Evolutionary conservation across 2,113 vertebrate species (phyloP), one percentile per base, ranked within the genome.

Genomic region (Glareola pratincola): DNA sequence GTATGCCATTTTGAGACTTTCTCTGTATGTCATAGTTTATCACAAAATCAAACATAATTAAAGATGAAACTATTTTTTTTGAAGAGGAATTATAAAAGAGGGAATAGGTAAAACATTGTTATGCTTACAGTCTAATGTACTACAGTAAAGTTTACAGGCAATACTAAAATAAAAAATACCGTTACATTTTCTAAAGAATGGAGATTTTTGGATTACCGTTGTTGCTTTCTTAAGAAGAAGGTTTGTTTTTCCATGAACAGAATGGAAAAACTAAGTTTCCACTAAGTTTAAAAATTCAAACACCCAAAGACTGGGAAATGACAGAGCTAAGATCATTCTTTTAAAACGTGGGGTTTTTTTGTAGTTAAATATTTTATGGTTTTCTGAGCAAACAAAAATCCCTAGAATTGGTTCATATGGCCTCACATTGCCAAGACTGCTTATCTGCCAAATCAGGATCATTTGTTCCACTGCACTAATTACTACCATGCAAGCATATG

Each of bases 381-480:
- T 67, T 89, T 87, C 76, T 89, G 18, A 71, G 73, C 68, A 81
- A 96, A 91, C 37, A 92, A 71, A 91, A 81, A 81, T 67, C 68
- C 36, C 30, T 81, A 50, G 41, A 78, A 89, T 81, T 84, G 48
- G 22, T 94, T 96, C 36, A 67, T 47, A 89, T 29, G 24, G 41
- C 47, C 41, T 92, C 60, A 77, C 36, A 51, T 77, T 84, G 72
- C 90, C 82, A 94, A 92, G 67, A 83, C 53, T 73, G n/a, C n/a
- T 91, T 94, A 77, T 86, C 86, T 88, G 91, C 84, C 91, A 96
- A 84, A 54, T 64, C 75, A 60, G 64, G 94, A 78, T 86, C 1
- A 81, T 91, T 87, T 94, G 73, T 89, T 78, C 73, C 60, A 72
- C 64, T 71, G 73, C 39, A 91, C 47, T 85, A 92, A 91, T 94